These are phyloP conservation scores for Axea sp. DNA, from an alignment of 2,888 invertebrate genomes.

Conservation along the genomic window DNA sequence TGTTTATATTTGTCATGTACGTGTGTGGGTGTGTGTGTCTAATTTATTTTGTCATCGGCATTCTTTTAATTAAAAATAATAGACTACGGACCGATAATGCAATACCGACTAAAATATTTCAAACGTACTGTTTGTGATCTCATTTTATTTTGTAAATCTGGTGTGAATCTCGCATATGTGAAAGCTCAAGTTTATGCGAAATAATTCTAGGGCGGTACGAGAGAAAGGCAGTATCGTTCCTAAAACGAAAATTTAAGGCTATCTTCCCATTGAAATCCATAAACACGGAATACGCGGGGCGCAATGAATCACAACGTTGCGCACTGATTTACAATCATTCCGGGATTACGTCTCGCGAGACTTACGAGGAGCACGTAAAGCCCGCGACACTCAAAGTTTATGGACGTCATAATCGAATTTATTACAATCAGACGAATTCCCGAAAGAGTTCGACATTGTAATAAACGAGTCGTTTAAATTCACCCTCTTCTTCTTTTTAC, in stretches of 20 bases:
- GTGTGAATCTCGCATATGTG: constrained; percentile 36
- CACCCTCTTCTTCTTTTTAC: no score
- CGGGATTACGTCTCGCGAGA: constrained; percentile 68
- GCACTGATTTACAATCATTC: constrained; percentile 72
- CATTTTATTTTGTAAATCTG: constrained; percentile 47
- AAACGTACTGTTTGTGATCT: constrained; percentile 41
- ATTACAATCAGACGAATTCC: constrained; percentile 69
- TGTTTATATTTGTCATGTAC: no score
- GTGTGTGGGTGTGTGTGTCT: no score
- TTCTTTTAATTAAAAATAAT: no score
- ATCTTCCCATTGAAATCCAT: constrained; percentile 61
- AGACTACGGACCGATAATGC: background rate
- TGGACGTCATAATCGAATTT: constrained; percentile 72
- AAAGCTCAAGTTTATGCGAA: constrained; percentile 42
- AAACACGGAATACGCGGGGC: constrained; percentile 62
- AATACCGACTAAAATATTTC: constrained; percentile 12
- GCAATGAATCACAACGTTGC: constrained; percentile 61
- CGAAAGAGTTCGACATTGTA: constrained; percentile 40
- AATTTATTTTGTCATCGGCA: no score
- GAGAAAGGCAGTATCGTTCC: constrained; percentile 62
- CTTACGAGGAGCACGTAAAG: constrained; percentile 63
- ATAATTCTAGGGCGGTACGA: constrained; percentile 49
- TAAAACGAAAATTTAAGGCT: constrained; percentile 62
- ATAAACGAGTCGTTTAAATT: constrained; percentile 25
- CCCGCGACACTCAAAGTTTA: constrained; percentile 71